Conservation (phyloP, 1,140 invertebrate species). For the Drosophila navojoa region DNA sequence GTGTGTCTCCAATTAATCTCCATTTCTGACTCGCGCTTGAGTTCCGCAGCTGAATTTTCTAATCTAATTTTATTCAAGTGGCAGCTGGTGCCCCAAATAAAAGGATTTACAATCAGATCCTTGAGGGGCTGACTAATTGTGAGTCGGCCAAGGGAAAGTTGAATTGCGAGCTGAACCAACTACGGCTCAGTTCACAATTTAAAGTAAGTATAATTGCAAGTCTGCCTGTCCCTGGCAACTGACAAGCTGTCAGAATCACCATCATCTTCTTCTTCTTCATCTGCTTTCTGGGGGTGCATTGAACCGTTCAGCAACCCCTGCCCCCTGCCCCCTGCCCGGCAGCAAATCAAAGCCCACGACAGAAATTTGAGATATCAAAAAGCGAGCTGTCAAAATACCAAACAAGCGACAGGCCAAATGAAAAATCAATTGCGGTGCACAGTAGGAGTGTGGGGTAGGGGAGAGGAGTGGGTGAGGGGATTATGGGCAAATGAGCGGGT, state of each 20-base stretch:
- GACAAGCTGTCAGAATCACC: conserved; percentile 57
- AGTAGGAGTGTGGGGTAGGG: background rate
- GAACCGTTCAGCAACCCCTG: conserved; percentile 60
- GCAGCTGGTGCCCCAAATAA: conserved; percentile 33
- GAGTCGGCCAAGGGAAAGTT: background rate
- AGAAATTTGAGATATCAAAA: conserved; percentile 75
- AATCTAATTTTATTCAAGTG: conserved; percentile 67
- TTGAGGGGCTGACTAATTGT: conserved; percentile 53
- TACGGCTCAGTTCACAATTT: conserved; percentile 31
- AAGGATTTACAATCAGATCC: conserved; percentile 40
- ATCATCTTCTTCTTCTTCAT: background rate
- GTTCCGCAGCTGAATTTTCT: conserved; percentile 10
- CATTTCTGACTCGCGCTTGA: conserved; percentile 24
- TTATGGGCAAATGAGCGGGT: conserved; percentile 1
- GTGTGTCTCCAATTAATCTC: conserved; percentile 75
- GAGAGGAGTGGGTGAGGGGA: background rate
- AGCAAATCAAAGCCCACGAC: conserved; percentile 42
- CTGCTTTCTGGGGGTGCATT: conserved; percentile 52
- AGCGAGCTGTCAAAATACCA: conserved; percentile 75
- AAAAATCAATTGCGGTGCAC: conserved; percentile 65
- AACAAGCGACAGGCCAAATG: conserved; percentile 48
- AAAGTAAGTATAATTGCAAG: conserved; percentile 30
- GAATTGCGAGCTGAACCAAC: background rate
- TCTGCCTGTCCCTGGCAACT: conserved; percentile 54
- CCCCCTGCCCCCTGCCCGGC: background rate